Percentiles rank a stretch among this genome's conserved stretches.
These are phyloP conservation scores for Eptatretus burgeri DNA, from an alignment of 2,113 vertebrate genomes.

Conservation along the genomic window DNA sequence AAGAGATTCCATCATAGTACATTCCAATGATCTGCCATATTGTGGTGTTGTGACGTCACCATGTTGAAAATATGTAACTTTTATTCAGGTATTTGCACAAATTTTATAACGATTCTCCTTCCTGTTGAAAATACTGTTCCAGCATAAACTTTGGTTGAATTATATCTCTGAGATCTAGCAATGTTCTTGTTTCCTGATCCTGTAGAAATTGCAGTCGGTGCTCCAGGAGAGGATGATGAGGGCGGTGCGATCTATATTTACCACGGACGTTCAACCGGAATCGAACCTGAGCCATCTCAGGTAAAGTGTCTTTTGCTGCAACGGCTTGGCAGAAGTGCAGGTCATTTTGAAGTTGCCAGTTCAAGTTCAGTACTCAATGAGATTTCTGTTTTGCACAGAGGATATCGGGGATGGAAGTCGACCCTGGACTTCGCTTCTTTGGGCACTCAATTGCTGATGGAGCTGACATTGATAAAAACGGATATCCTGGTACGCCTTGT, in stretches of 20 bases:
- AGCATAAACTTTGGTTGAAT: too few species aligned
- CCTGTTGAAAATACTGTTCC: too few species aligned
- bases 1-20: too few species aligned
- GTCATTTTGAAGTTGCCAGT: too few species aligned
- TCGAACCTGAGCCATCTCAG: conserved; percentile 58
- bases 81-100: too few species aligned
- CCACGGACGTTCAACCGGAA: conserved; percentile 39
- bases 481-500: conserved; percentile 43
- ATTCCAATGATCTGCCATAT: too few species aligned
- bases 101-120: too few species aligned
- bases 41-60: too few species aligned
- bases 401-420: conserved; percentile 37
- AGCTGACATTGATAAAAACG: conserved; percentile 85
- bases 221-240: conserved; percentile 62
- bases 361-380: too few species aligned
- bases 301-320: conserved; percentile 18
- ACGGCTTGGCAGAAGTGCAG: neutral
- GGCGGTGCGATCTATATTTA: conserved; percentile 72
- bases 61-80: too few species aligned
- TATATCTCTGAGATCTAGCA: too few species aligned
- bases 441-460: conserved; percentile 81
- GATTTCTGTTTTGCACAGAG: conserved; percentile 22
- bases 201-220: conserved; percentile 73
- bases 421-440: conserved; percentile 52
- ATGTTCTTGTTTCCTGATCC: too few species aligned